Evolutionary conservation across 2,888 invertebrate species (phyloP), one percentile per base, ranked within the genome.

Genomic region (Lithophane leautieri): DNA sequence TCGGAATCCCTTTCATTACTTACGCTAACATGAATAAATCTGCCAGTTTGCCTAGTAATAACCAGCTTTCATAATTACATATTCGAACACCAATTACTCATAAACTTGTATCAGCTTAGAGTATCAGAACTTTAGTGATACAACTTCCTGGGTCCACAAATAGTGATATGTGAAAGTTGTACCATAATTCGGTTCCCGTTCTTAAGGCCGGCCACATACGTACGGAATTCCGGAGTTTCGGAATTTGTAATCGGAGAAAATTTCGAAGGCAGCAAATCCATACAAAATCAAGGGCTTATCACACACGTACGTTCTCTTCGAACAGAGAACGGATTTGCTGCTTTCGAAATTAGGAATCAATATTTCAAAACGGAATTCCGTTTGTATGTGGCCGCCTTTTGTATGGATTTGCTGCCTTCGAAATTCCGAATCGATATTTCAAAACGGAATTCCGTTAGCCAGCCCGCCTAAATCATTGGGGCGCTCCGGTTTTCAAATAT

Each of bases 131-230:
- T 82, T 74, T 60, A 74, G 71, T 78, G 62, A 65, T 78, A 79
- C 83, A 89, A 91, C 91, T 92, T 93, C 90, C 91, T 89, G 81
- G 85, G 87, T 85, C 83, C 83, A 65, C 52, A 52, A 73, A 84
- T 88, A 86, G 85, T 87, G 90, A 87, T 85, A 87, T 83, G 94
- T 91, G 95, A 95, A 95, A 96, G 95, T 95, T 94, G 93, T 90
- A 87, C 85, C 66, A 89, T 86, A 89, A 89, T 89, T 92, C 87
- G 87, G 89, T 91, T 92, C 91, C 91, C 85, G 89, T 91, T 92
- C 90, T 91, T 91, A 34, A 34, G 34, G 6, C 34, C 34, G 34
- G 34, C 34, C 34, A 34, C 34, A 34, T 34, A 34, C 34, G 4
- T 34, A 34, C 34, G 34, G 34, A 34, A 34, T 34, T 34, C 34